These are phyloP conservation scores for Formica exsecta DNA, from an alignment of 1,140 invertebrate genomes.

Conservation along the genomic window DNA sequence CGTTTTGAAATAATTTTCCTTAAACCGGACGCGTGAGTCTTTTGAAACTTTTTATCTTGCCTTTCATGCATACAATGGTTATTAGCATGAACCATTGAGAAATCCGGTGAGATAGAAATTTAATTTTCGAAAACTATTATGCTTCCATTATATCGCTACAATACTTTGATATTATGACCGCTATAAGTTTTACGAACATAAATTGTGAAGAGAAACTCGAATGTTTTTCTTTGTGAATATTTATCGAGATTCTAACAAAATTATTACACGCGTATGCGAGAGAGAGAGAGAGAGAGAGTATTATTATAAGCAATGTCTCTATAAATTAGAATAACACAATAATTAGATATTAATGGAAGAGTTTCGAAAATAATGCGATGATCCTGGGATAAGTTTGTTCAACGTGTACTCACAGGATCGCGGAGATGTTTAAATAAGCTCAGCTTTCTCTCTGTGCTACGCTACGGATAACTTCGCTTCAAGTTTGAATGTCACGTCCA, in stretches of 20 bases:
- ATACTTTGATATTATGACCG: too few species aligned
- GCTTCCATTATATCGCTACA: neutral
- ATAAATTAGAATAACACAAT: conserved; percentile 12
- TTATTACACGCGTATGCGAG: neutral
- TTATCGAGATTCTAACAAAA: conserved; percentile 2
- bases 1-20: conserved; percentile 36
- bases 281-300: too few species aligned
- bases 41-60: conserved; percentile 41
- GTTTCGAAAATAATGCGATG: conserved; percentile 9
- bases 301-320: neutral
- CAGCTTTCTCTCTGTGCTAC: conserved; percentile 20
- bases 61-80: conserved; percentile 35
- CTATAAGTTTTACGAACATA: neutral
- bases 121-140: conserved; percentile 37
- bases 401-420: neutral
- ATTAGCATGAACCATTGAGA: conserved; percentile 23
- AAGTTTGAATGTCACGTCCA: conserved; percentile 52
- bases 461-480: conserved; percentile 41
- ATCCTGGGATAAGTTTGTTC: conserved; percentile 21
- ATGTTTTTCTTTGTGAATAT: neutral
- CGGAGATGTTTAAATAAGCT: conserved; percentile 41
- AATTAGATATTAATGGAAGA: neutral
- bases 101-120: conserved; percentile 6
- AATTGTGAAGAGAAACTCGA: neutral
- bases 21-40: conserved; percentile 15